phyloP scores from a whole-genome alignment of 2,797 vertebrate genomes.

The Margarornis squamiger region DNA sequence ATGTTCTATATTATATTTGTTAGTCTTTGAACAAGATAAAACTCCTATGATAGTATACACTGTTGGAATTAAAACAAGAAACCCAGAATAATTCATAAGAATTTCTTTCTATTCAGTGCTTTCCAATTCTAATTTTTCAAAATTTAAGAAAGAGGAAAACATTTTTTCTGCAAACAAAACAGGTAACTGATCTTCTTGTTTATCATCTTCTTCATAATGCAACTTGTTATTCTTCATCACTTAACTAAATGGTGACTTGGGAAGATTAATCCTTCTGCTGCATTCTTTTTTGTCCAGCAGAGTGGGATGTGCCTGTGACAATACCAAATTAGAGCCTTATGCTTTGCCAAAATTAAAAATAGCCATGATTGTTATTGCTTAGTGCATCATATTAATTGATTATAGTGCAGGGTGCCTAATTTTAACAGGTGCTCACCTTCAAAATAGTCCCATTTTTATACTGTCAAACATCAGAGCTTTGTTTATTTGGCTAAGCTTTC shows the following conservation, averaged over 20 bases:
- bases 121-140: not conserved
- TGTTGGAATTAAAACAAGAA: not conserved
- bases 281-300: not conserved
- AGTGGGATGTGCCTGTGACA: not conserved
- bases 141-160: not conserved
- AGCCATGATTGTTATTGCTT: not conserved
- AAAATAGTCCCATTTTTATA: not conserved
- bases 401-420: not conserved
- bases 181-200: not conserved
- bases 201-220: not conserved
- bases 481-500: not conserved
- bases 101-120: not conserved
- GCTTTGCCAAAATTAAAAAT: not conserved
- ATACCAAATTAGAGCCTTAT: not conserved
- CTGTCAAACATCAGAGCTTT: not conserved
- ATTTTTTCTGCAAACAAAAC: not conserved
- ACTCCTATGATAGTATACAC: not conserved
- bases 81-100: not conserved
- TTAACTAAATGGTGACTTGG: not conserved
- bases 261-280: not conserved
- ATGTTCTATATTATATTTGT: not conserved
- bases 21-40: not conserved
- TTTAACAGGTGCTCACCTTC: not conserved
- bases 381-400: not conserved
- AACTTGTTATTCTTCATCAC: rapidly evolving